Percentiles rank a stretch among this genome's conserved stretches.
Evolutionary conservation across 2,113 vertebrate species (phyloP).

Genomic region (Podiceps cristatus): DNA sequence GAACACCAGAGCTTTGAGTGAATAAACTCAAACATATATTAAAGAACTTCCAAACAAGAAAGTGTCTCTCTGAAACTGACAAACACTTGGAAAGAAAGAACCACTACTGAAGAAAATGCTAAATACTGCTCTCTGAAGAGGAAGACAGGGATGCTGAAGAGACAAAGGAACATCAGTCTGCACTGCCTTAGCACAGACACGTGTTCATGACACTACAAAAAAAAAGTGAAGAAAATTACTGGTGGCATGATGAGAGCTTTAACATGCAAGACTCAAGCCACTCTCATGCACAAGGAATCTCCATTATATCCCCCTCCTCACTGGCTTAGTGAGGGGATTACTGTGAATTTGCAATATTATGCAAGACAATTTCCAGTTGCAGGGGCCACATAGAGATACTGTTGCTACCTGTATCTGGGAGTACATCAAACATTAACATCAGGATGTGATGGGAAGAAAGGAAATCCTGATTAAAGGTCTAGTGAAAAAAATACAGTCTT

Average conservation of each 20-base stretch:
- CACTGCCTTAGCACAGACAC: neutral
- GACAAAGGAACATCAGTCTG: neutral
- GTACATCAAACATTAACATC: neutral
- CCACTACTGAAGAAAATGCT: neutral
- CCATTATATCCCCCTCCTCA: neutral
- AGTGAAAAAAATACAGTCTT: neutral
- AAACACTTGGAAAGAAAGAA: neutral
- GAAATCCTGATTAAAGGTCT: neutral
- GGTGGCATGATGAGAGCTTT: neutral
- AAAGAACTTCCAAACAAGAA: neutral
- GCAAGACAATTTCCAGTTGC: neutral
- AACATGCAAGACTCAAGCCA: neutral
- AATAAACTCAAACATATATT: neutral
- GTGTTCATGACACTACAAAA: neutral
- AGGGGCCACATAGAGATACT: neutral
- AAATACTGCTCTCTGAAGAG: neutral
- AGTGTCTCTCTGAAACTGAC: rapidly evolving
- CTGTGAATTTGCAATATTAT: neutral
- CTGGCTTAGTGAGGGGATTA: neutral
- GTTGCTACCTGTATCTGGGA: neutral
- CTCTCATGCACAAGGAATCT: neutral
- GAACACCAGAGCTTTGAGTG: neutral
- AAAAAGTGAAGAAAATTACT: neutral
- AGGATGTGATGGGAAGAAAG: neutral
- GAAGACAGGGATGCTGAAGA: neutral